Evolutionary conservation across 2,113 vertebrate genomes (phyloP).

Genomic region (Pelecanoides urinatrix): DNA sequence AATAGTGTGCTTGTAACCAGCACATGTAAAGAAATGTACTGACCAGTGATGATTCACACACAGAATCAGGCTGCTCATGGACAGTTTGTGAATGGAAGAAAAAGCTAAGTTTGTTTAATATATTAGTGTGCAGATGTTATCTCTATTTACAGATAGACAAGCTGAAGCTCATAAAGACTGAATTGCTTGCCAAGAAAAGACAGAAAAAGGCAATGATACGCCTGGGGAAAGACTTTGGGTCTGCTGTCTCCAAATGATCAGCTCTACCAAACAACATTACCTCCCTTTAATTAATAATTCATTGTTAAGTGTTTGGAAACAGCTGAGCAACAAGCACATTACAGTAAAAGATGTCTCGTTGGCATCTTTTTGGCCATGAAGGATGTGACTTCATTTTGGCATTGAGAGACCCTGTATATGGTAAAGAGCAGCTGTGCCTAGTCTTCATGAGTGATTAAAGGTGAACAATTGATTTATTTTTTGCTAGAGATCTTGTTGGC

Average conservation of each 20-base stretch:
- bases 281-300: neutral
- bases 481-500: neutral
- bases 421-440: neutral
- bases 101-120: neutral
- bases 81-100: neutral
- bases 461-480: slow-evolving; percentile 3
- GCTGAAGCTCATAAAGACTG: neutral
- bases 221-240: neutral
- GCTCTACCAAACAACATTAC: neutral
- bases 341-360: neutral
- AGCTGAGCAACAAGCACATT: neutral
- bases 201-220: neutral
- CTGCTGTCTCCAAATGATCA: neutral
- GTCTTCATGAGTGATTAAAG: slow-evolving; percentile 8
- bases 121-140: neutral
- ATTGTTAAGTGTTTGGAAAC: neutral
- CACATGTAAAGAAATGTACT: neutral
- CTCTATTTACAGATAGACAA: neutral
- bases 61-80: neutral
- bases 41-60: neutral
- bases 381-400: neutral
- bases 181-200: neutral
- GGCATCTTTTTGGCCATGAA: neutral
- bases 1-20: neutral
- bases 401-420: neutral